A percentile compares a stretch with the other conserved stretches of the same genome.
phyloP scores from a whole-genome alignment of 2,113 vertebrate species.

The Sula dactylatra region DNA sequence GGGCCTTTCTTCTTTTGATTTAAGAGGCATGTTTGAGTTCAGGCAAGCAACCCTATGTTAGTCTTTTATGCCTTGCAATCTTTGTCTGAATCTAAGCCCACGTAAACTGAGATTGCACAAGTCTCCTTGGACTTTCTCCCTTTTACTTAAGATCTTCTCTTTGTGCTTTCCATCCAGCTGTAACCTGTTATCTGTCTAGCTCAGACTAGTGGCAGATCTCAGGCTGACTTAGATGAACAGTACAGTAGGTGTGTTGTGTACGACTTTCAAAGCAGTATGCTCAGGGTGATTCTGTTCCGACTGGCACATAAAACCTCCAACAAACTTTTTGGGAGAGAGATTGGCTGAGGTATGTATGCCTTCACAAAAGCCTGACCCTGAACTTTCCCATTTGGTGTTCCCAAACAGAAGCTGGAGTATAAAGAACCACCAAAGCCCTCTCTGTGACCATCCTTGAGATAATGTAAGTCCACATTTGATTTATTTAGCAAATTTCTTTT shows the following conservation, averaged over 20 bases:
- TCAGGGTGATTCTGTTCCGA: neutral
- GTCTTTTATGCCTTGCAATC: neutral
- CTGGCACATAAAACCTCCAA: neutral
- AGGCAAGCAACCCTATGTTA: neutral
- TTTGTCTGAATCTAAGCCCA: neutral
- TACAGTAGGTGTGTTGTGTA: neutral
- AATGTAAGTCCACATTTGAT: neutral
- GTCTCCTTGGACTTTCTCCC: neutral
- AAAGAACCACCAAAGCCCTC: neutral
- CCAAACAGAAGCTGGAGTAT: neutral
- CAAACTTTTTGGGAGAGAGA: neutral
- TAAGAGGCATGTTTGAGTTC: neutral
- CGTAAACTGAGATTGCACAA: neutral
- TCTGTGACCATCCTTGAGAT: neutral
- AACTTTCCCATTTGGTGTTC: neutral
- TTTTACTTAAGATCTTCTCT: neutral
- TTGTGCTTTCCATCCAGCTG: neutral
- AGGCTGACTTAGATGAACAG: neutral
- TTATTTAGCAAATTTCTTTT: neutral
- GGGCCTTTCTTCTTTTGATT: neutral
- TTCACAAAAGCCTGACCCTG: neutral
- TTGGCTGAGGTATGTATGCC: neutral
- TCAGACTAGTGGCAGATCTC: neutral
- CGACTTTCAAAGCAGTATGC: neutral
- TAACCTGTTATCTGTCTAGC: neutral